Conservation (phyloP, 2,888 invertebrate genomes). For the Agriopis marginaria region DNA sequence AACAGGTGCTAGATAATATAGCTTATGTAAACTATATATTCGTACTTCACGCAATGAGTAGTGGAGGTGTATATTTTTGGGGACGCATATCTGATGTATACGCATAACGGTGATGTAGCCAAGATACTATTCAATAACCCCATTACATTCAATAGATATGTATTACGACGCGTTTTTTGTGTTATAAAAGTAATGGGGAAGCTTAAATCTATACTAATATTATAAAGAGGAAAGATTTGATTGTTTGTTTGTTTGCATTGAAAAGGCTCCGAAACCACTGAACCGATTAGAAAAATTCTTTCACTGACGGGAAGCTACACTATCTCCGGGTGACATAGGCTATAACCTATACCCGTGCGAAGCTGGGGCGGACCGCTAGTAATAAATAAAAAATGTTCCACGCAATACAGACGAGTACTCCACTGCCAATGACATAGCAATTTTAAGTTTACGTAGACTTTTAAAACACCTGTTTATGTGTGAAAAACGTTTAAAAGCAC, state of each 20-base stretch:
- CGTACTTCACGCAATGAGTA: background rate
- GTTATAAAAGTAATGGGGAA: slow-evolving; percentile 3
- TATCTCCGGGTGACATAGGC: no score
- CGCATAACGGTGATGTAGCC: slow-evolving; percentile 32
- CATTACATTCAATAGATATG: slow-evolving; percentile 3
- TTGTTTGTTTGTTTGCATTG: no score
- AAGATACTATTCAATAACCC: slow-evolving; percentile 28
- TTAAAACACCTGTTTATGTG: slow-evolving; percentile 2
- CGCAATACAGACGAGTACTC: background rate
- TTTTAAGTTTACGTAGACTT: background rate
- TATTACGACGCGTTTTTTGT: background rate
- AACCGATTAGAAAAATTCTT: no score
- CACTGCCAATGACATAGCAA: slow-evolving; percentile 13
- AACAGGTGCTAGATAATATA: background rate
- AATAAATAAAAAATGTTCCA: slow-evolving; percentile 1
- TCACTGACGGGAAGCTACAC: no score
- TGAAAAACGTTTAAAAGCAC: slow-evolving; percentile 2
- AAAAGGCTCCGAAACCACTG: no score
- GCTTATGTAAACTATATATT: background rate
- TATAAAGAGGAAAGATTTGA: no score
- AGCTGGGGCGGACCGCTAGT: no score
- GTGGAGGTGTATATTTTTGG: background rate
- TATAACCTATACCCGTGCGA: no score
- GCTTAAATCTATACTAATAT: no score
- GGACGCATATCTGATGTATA: slow-evolving; percentile 16